Evolutionary conservation across 2,888 invertebrate genomes (phyloP).

Genomic region (Chirona hameri): DNA sequence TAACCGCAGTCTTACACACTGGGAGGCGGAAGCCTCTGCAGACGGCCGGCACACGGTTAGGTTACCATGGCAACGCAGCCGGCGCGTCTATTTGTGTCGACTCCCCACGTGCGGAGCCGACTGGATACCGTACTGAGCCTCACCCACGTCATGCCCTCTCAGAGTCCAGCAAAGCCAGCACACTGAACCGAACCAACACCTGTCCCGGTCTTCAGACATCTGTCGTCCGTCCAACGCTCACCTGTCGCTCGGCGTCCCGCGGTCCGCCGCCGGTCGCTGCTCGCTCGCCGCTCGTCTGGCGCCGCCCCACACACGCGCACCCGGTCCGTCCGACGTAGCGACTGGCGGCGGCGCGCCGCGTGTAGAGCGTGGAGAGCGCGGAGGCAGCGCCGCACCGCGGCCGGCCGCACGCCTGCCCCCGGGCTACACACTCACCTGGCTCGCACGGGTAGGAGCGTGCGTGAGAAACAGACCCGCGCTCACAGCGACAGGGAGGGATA

Average conservation of each 20-base stretch:
- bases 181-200: no score
- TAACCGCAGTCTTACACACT: no score
- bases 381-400: background rate
- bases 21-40: background rate
- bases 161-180: no score
- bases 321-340: background rate
- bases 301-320: background rate
- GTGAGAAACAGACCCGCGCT: background rate
- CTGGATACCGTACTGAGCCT: background rate
- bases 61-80: slow-evolving; percentile 3
- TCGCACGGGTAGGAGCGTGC: background rate
- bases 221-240: background rate
- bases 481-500: background rate
- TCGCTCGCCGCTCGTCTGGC: no score
- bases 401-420: background rate
- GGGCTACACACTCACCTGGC: background rate
- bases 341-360: background rate
- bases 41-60: background rate
- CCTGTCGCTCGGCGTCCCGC: background rate
- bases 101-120: background rate
- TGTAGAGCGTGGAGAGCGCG: background rate
- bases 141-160: no score
- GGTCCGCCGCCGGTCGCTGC: background rate
- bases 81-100: background rate
- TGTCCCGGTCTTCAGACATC: no score